Evolutionary conservation across 2,113 vertebrate genomes (phyloP), one percentile per base, ranked within the genome.

Genomic region (Podarcis muralis): DNA sequence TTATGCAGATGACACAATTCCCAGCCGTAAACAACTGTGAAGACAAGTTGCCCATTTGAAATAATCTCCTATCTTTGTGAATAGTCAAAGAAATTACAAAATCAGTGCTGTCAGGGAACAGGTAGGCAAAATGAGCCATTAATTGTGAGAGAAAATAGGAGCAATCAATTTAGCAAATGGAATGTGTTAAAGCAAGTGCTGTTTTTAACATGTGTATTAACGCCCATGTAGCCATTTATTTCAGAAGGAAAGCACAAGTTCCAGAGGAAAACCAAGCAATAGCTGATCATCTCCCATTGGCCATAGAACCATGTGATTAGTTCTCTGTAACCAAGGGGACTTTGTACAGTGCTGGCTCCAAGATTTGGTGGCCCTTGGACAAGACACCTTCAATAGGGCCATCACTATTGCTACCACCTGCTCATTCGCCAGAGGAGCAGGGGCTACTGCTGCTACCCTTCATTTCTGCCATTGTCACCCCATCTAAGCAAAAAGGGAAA

Each of bases 201-300:
- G 69, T 79, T 79, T 62, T 82, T 89, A 5, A 1, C 59, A 5
- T 27, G n/a, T 48, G 5, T n/a, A 35, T 25, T 43, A 27, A 69
- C 77, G 13, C 82, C 23, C 75, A 81, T 62, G 81, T 23, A 27
- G 82, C 1, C 13, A 68, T 82, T 86, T n/a, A 6, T 25, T 59
- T 0, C 78, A 32, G 20, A 92, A 88, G 76, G 0, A 11, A 22
- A 7, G 11, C 4, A 74, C 30, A 65, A 68, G 23, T 80, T 8
- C 2, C 88, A 81, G 8, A 87, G 76, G 76, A 91, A 72, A 1
- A 69, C 48, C 66, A 85, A 40, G 5, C 83, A 86, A 76, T 16
- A 83, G 66, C 16, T 59, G 2, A 62, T 93, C 90, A 66, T 27
- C 4, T 87, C 88, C 84, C 48, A 83, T 91, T 93, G 32, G 11